These are phyloP conservation scores for Gryllus bimaculatus DNA, from an alignment of 1,140 invertebrate genomes.

Conservation along the genomic window DNA sequence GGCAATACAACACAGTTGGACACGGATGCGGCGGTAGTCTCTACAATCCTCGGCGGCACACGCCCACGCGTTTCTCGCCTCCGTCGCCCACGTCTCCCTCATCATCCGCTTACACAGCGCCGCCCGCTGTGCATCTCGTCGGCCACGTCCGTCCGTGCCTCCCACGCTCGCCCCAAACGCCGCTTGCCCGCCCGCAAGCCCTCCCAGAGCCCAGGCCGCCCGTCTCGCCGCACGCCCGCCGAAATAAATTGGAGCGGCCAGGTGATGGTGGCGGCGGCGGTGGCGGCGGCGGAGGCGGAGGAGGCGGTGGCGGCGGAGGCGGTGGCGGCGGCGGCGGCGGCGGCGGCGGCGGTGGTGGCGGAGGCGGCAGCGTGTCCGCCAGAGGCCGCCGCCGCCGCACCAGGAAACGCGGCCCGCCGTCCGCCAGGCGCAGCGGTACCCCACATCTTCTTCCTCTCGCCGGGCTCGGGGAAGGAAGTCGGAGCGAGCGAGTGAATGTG, in stretches of 20 bases:
- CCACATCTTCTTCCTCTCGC: conserved; percentile 7
- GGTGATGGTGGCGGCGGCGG: background rate
- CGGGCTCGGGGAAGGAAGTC: background rate
- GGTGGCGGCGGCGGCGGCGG: no score
- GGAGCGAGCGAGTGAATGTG: background rate
- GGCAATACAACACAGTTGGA: no score
- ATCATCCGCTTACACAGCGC: no score
- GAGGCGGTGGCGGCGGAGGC: no score
- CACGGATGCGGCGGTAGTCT: no score
- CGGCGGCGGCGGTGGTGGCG: no score
- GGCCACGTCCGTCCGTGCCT: background rate
- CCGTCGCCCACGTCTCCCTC: no score
- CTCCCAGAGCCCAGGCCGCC: no score
- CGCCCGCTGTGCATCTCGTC: background rate
- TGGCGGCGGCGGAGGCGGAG: no score
- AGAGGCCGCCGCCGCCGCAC: background rate
- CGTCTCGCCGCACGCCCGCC: background rate
- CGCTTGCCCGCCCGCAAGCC: no score
- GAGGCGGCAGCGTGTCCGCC: background rate
- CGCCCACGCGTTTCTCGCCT: no score
- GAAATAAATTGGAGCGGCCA: conserved; percentile 3
- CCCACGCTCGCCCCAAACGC: background rate
- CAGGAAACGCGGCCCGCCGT: background rate
- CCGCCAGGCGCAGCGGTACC: background rate
- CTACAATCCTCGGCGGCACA: no score